Evolutionary conservation across 1,140 invertebrate genomes (phyloP).

Genomic region (Cydia splendana): DNA sequence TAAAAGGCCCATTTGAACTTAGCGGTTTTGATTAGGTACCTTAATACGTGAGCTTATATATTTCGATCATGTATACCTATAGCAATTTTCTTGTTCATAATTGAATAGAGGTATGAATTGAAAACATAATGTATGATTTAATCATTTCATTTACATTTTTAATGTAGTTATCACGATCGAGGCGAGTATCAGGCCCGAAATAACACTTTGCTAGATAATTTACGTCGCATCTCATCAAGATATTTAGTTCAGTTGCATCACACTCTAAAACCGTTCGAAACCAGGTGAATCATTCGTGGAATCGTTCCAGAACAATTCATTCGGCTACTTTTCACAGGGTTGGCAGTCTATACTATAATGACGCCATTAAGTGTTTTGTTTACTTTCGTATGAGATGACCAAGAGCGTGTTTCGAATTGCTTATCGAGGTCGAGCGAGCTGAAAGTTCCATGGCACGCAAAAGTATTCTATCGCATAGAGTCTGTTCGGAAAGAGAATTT

Average conservation of each 20-base stretch:
- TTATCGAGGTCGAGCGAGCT: too few relatives aligned
- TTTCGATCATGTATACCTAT: too few relatives aligned
- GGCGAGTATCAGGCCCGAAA: slow-evolving; percentile 10
- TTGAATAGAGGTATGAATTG: too few relatives aligned
- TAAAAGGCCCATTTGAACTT: too few relatives aligned
- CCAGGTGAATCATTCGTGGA: slow-evolving; percentile 69
- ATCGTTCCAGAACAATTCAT: slow-evolving; percentile 67
- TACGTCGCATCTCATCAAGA: slow-evolving; percentile 44
- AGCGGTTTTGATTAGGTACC: too few relatives aligned
- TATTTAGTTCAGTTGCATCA: slow-evolving; percentile 65
- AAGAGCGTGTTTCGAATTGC: not conserved
- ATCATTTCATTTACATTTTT: too few relatives aligned
- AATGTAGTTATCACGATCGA: not conserved
- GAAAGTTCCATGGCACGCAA: too few relatives aligned
- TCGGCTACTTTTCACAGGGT: slow-evolving; percentile 36
- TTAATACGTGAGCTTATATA: too few relatives aligned
- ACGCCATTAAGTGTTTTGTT: not conserved
- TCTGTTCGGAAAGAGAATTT: too few relatives aligned
- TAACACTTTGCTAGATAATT: slow-evolving; percentile 39
- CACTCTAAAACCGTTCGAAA: slow-evolving; percentile 55
- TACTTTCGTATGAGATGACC: slow-evolving; percentile 1
- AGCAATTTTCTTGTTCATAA: too few relatives aligned
- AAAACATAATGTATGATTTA: too few relatives aligned
- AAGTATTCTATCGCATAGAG: too few relatives aligned
- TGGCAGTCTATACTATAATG: not conserved